Evolutionary conservation across 1,140 invertebrate genomes (phyloP), one percentile per base, ranked within the genome.

Genomic region (Diachasmimorpha longicaudata): DNA sequence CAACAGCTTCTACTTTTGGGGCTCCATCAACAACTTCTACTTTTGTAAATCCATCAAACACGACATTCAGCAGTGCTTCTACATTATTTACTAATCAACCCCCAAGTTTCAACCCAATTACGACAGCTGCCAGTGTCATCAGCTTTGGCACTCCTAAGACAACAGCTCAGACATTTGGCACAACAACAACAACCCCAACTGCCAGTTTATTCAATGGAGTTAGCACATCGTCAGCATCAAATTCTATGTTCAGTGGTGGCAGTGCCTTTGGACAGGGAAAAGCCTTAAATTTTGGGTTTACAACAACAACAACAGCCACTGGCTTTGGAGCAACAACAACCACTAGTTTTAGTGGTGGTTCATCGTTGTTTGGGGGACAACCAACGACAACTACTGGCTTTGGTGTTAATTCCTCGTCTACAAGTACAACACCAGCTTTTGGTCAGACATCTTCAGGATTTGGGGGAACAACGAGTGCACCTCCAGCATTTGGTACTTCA

Each of bases 191-290:
- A 6, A 74, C 75, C 6, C 70, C 68, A 0, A 46, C 78, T 3
- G 16, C 76, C 11, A 79, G 37, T 67, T 70, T 77, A 5, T 76
- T 76, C 8, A 77, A 52, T 42, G 74, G 70, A 16, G n/a, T 71
- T 19, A 46, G 42, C n/a, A n/a, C 73, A 19, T 10, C 74, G 13
- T 66, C 58, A 16, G 72, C 77, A 25, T 75, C 77, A 14, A 73
- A 73, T n/a, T 66, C 74, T 11, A 44, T 58, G 31, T 78, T 73
- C 42, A 58, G 36, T 31, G 44, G 72, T 3, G 31, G 2, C 6
- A 31, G 31, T 31, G 31, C 31, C 14, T 75, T 69, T 58, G 73
- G 66, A 10, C 44, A 69, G 48, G 11, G 63, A 10, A 75, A 69
- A 46, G 14, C 71, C 16, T 39, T 39, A 71, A 21, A 67, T 46